A percentile compares a stretch with the other conserved stretches of the same genome.
Evolutionary conservation across 2,888 invertebrate species (phyloP).

Genomic region (Sarcophaga variegata): DNA sequence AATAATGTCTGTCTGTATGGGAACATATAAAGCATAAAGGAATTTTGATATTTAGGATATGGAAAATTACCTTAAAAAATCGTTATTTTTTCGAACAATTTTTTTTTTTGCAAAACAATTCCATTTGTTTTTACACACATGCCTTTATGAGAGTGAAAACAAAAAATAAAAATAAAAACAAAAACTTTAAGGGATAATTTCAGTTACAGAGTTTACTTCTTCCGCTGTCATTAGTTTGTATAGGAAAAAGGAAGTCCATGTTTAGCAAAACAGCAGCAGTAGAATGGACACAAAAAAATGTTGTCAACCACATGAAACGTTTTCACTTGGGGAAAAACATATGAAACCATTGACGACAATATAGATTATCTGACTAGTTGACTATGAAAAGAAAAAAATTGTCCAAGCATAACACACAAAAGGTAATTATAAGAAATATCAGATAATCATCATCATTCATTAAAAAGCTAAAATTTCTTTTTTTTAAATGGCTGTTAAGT

Average conservation of each 20-base stretch:
- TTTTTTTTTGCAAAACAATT: conserved; percentile 48
- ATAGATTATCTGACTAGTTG: conserved; percentile 64
- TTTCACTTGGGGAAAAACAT: conserved; percentile 31
- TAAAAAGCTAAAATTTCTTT: too few relatives aligned
- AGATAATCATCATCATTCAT: conserved; percentile 57
- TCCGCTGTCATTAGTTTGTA: conserved; percentile 2
- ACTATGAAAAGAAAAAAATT: conserved; percentile 58
- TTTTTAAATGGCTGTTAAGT: not conserved
- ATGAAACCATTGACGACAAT: conserved; percentile 30
- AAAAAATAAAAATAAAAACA: not conserved
- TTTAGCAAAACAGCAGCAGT: not conserved
- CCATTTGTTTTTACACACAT: conserved; percentile 16
- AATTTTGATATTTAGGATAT: conserved; percentile 49
- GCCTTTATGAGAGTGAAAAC: conserved; percentile 41
- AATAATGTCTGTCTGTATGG: not conserved
- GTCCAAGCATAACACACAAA: conserved; percentile 63
- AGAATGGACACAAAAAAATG: conserved; percentile 22
- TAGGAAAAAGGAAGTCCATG: conserved; percentile 48
- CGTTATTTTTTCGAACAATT: conserved; percentile 48
- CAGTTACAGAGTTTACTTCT: conserved; percentile 17
- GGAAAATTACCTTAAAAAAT: conserved; percentile 57
- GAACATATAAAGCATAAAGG: conserved; percentile 54
- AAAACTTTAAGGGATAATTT: conserved; percentile 56
- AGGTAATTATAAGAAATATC: conserved; percentile 59
- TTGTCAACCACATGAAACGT: conserved; percentile 65